These are phyloP conservation scores for Heterocephalus glaber DNA, from an alignment of 2,113 vertebrate genomes.

Conservation along the genomic window DNA sequence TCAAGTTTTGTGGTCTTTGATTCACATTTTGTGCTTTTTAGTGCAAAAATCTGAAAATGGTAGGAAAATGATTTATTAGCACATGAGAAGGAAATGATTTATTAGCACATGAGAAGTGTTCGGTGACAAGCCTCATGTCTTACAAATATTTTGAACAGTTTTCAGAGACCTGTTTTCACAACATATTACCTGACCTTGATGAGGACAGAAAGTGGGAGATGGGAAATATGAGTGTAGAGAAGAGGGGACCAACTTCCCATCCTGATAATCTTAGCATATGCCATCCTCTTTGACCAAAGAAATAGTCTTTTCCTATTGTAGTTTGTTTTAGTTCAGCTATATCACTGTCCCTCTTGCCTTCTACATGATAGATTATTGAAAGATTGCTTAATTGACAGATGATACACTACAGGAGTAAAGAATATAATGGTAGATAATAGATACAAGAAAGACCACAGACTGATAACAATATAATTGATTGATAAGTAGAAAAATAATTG, in stretches of 20 bases:
- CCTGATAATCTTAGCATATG: not conserved
- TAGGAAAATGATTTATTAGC: not conserved
- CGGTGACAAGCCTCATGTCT: not conserved
- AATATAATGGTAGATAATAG: no score
- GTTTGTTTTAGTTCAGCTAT: not conserved
- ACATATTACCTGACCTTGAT: not conserved
- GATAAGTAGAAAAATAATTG: not conserved
- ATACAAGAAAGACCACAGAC: no score
- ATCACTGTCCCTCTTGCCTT: not conserved
- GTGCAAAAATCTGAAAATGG: no score
- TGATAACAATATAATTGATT: not conserved
- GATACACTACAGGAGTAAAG: no score
- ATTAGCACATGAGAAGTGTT: not conserved
- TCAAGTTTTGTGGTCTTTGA: not conserved
- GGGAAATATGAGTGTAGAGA: not conserved
- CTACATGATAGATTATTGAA: not conserved
- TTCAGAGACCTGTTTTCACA: conserved; percentile 15
- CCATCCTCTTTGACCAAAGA: not conserved
- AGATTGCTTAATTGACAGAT: not conserved
- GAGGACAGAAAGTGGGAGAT: not conserved
- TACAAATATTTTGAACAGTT: conserved; percentile 5
- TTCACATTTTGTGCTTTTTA: not conserved
- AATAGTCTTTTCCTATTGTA: not conserved
- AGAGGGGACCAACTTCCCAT: not conserved
- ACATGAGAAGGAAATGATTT: not conserved